A percentile compares a stretch with the other conserved stretches of the same genome.
Conservation (phyloP, 2,797 vertebrate genomes). For the Euphonia xanthogaster region DNA sequence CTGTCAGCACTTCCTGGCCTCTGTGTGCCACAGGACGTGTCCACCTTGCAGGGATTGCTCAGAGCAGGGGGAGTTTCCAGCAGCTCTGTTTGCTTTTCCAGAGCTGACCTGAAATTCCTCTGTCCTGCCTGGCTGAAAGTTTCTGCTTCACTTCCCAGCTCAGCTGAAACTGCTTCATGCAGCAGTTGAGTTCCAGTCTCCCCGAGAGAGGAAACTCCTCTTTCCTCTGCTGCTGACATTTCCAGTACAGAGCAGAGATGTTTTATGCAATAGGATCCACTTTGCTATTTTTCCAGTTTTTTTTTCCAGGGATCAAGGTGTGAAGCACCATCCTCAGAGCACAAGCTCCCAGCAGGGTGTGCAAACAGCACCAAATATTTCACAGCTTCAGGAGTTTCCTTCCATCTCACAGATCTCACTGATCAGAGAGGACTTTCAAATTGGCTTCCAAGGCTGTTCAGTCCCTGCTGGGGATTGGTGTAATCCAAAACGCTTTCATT, state of each 20-base stretch:
- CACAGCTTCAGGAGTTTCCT: background rate
- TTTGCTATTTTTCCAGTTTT: accelerated
- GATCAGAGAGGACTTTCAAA: background rate
- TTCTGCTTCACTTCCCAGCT: background rate
- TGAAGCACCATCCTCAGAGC: background rate
- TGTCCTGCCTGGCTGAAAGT: background rate
- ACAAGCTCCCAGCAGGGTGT: background rate
- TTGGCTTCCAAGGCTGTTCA: background rate
- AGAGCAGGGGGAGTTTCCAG: background rate
- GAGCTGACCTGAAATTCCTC: background rate
- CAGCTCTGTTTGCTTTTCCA: background rate
- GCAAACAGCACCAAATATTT: background rate
- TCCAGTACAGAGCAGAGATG: accelerated
- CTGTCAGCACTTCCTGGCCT: background rate
- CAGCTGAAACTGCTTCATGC: background rate
- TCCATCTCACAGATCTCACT: background rate
- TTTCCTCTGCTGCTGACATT: background rate
- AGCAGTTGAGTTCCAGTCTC: background rate
- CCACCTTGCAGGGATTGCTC: background rate
- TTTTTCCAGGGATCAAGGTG: background rate
- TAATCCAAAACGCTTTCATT: background rate
- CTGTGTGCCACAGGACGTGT: background rate
- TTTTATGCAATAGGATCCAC: accelerated
- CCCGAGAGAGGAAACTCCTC: background rate
- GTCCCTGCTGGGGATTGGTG: background rate